Conservation (phyloP, 2,888 invertebrate species). For the Caenorhabditis macrosperma region DNA sequence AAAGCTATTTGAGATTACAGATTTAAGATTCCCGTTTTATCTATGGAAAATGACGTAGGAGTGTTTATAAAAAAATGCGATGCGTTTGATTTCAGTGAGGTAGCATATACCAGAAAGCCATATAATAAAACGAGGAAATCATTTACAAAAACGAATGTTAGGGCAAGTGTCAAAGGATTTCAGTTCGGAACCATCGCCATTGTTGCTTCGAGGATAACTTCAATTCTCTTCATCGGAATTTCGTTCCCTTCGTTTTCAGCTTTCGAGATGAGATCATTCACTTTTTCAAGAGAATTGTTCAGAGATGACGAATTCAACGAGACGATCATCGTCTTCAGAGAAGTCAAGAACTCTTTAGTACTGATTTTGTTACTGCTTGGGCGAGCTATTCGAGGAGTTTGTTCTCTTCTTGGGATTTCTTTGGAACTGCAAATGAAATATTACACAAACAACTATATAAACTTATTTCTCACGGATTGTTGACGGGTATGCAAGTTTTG, state of each 20-base stretch:
- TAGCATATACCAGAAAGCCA: too few species aligned
- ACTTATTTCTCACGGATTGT: not conserved
- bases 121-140: not conserved
- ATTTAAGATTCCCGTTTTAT: too few species aligned
- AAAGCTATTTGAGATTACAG: too few species aligned
- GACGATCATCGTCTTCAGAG: not conserved
- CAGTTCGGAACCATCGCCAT: constrained; percentile 29
- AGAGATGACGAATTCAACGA: not conserved
- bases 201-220: constrained; percentile 31
- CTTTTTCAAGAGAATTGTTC: not conserved
- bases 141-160: not conserved
- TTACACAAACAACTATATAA: not conserved
- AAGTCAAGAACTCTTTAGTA: not conserved
- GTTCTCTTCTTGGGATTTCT: too few species aligned
- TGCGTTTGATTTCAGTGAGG: too few species aligned
- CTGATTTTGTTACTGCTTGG: too few species aligned
- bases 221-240: constrained; percentile 14
- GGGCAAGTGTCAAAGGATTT: not conserved
- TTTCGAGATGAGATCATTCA: not conserved
- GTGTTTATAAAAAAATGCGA: too few species aligned
- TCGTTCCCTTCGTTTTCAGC: not conserved
- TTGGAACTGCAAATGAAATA: too few species aligned
- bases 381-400: too few species aligned
- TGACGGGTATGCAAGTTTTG: not conserved
- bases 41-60: too few species aligned